These are phyloP conservation scores for Notechis scutatus DNA, from an alignment of 2,113 vertebrate species.

Conservation along the genomic window DNA sequence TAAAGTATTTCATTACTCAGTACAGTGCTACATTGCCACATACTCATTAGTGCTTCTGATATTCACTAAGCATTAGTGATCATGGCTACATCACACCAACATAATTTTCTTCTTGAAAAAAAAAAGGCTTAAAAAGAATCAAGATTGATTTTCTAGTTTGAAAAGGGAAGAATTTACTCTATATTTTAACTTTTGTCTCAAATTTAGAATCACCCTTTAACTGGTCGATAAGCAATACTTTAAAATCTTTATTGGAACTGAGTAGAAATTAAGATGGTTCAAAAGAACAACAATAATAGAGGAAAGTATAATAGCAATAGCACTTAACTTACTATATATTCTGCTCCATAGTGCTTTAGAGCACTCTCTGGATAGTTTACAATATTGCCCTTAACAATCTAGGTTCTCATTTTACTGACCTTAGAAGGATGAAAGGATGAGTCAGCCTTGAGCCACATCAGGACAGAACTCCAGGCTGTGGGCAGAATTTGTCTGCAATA, in stretches of 20 bases:
- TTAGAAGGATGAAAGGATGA: too few species aligned
- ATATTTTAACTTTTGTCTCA: background rate
- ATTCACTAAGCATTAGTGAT: slow-evolving; percentile 12
- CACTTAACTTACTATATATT: too few species aligned
- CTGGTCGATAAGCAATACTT: background rate
- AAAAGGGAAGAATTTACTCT: background rate
- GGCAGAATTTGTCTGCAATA: background rate
- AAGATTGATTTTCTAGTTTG: background rate
- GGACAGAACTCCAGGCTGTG: background rate
- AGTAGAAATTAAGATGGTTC: background rate
- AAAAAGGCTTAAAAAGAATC: background rate
- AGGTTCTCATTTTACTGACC: too few species aligned
- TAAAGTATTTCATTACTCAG: slow-evolving; percentile 18
- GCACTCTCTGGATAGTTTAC: background rate
- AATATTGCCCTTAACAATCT: background rate
- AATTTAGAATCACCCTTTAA: background rate
- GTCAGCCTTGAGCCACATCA: too few species aligned
- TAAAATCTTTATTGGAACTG: background rate
- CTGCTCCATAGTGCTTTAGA: background rate
- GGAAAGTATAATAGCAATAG: background rate
- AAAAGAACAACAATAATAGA: background rate
- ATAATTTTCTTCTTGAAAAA: slow-evolving; percentile 13
- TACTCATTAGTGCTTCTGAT: background rate
- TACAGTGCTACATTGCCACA: slow-evolving; percentile 16
- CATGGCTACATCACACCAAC: slow-evolving; percentile 14